phyloP scores from a whole-genome alignment of 1,140 invertebrate genomes.

The Leptonema lineaticorne region DNA sequence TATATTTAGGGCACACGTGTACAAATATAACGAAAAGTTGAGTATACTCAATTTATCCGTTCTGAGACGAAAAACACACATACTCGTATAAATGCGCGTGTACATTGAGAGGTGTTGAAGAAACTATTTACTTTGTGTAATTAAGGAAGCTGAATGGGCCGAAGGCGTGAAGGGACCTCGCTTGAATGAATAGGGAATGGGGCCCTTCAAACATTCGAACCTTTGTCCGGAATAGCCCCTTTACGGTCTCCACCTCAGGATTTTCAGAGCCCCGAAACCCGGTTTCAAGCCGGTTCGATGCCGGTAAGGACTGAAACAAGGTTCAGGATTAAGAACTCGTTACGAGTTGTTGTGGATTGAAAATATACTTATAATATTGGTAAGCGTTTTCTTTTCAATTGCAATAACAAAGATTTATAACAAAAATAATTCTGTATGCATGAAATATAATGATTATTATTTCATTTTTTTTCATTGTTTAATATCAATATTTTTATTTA shows the following conservation, averaged over 20 bases:
- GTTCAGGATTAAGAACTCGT: not conserved
- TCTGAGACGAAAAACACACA: not conserved
- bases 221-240: not conserved
- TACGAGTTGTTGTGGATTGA: not conserved
- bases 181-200: not conserved
- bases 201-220: constrained; percentile 14
- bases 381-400: not conserved
- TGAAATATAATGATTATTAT: no score
- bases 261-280: no score
- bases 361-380: not conserved
- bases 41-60: constrained; percentile 11
- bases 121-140: constrained; percentile 33
- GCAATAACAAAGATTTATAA: no score
- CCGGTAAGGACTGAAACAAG: not conserved
- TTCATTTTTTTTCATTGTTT: no score
- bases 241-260: not conserved
- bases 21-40: no score
- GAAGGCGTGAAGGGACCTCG: constrained; percentile 7
- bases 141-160: constrained; percentile 19
- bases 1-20: no score
- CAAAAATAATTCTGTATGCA: no score
- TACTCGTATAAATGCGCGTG: no score
- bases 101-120: constrained; percentile 24
- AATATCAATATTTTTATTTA: no score
- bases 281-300: not conserved